Percentiles rank a stretch among this genome's conserved stretches.
Conservation (phyloP, 2,888 invertebrate genomes). For the Eurytoma californica region DNA sequence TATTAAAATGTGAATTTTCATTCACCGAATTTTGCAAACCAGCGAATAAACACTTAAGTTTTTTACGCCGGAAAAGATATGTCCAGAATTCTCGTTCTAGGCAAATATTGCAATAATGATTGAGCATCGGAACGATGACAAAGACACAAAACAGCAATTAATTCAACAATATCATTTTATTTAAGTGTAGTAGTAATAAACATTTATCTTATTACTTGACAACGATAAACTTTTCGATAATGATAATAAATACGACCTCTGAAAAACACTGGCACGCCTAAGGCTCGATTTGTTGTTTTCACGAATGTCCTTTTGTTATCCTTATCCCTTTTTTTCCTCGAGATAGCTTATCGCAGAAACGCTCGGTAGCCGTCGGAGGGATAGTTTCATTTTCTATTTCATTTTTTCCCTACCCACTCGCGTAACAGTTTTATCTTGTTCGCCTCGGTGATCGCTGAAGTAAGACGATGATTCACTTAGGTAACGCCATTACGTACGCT, state of each 20-base stretch:
- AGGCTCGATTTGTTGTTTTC: not conserved
- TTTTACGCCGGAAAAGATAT: no score
- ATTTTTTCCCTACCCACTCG: not conserved
- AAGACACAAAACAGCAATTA: no score
- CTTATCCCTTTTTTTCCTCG: not conserved
- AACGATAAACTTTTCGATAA: not conserved
- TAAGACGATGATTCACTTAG: slow-evolving; percentile 10
- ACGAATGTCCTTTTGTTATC: not conserved
- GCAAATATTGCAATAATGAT: no score
- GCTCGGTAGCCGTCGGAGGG: not conserved
- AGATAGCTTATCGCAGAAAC: slow-evolving; percentile 19
- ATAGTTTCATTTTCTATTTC: no score
- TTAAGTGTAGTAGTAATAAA: not conserved
- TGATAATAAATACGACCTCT: not conserved
- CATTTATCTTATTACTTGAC: slow-evolving; percentile 4
- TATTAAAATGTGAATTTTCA: no score
- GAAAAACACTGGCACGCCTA: no score
- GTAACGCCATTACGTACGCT: not conserved
- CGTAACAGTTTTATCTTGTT: slow-evolving; percentile 11
- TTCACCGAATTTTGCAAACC: no score
- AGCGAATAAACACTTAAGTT: no score
- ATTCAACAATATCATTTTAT: no score
- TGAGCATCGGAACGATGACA: no score
- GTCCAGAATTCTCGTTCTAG: no score
- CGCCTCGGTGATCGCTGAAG: not conserved